These are phyloP conservation scores for Oryzias sinensis DNA, from an alignment of 2,797 vertebrate genomes.

Conservation along the genomic window DNA sequence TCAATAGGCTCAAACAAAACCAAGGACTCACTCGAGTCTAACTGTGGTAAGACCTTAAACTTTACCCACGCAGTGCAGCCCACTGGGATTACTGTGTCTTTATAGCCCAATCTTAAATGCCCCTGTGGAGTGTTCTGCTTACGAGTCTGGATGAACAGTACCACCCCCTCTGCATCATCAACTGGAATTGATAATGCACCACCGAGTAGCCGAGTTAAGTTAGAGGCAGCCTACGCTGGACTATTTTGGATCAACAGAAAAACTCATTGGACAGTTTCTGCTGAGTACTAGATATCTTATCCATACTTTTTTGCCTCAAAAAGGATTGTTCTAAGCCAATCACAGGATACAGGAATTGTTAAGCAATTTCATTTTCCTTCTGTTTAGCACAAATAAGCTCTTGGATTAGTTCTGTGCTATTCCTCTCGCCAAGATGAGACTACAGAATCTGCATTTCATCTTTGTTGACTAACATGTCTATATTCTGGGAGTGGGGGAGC, in stretches of 20 bases:
- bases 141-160: neutral
- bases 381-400: constrained; percentile 1
- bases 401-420: constrained; percentile 5
- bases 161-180: neutral
- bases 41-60: neutral
- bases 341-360: neutral
- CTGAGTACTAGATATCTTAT: no score
- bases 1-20: constrained; percentile 1
- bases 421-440: constrained; percentile 1
- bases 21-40: neutral
- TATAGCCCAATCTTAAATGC: neutral
- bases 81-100: neutral
- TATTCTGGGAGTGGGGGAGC: no score
- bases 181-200: neutral
- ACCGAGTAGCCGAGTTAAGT: neutral
- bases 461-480: constrained; percentile 4
- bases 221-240: neutral
- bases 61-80: neutral
- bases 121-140: neutral
- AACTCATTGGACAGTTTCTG: neutral
- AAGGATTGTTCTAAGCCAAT: neutral
- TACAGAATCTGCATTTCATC: neutral
- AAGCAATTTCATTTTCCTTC: constrained; percentile 1
- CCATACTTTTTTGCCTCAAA: neutral
- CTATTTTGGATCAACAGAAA: neutral